phyloP scores from a whole-genome alignment of 2,888 invertebrate genomes.

The Colletes collaris region DNA sequence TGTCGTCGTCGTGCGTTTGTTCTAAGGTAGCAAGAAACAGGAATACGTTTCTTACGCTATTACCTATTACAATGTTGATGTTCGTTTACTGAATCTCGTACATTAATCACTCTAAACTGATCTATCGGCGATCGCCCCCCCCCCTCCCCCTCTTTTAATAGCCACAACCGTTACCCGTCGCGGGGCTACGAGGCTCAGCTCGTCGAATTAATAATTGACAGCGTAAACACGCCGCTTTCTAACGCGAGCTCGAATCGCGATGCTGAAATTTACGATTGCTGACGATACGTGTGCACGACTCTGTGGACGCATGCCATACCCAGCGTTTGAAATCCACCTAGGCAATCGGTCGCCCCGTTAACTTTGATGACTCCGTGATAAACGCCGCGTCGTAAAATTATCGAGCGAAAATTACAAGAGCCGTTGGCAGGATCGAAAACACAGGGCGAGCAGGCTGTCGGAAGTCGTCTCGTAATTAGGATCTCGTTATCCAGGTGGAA shows the following conservation, averaged over 20 bases:
- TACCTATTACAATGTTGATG: not conserved
- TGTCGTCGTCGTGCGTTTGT: too few relatives aligned
- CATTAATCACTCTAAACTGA: slow-evolving; percentile 14
- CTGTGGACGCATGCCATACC: slow-evolving; percentile 17
- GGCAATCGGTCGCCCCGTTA: slow-evolving; percentile 52
- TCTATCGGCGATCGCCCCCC: slow-evolving; percentile 8
- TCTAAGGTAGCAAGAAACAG: not conserved
- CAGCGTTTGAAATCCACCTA: slow-evolving; percentile 33
- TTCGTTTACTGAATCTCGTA: not conserved
- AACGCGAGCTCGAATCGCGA: not conserved
- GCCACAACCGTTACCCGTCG: not conserved
- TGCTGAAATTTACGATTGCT: slow-evolving; percentile 37
- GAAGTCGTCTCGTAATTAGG: slow-evolving; percentile 64
- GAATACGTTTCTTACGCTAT: not conserved
- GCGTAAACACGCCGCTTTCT: slow-evolving; percentile 26
- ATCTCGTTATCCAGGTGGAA: slow-evolving; percentile 54
- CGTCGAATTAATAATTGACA: slow-evolving; percentile 36
- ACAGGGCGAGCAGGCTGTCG: slow-evolving; percentile 39
- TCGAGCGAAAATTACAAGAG: slow-evolving; percentile 63
- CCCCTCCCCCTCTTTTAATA: not conserved
- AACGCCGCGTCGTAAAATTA: slow-evolving; percentile 58
- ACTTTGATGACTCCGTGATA: slow-evolving; percentile 63
- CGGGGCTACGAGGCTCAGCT: not conserved
- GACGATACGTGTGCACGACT: not conserved
- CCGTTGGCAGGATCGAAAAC: slow-evolving; percentile 32